Base-by-base conservation (phyloP, 1,140 invertebrate species). In the Ooceraea biroi region DNA sequence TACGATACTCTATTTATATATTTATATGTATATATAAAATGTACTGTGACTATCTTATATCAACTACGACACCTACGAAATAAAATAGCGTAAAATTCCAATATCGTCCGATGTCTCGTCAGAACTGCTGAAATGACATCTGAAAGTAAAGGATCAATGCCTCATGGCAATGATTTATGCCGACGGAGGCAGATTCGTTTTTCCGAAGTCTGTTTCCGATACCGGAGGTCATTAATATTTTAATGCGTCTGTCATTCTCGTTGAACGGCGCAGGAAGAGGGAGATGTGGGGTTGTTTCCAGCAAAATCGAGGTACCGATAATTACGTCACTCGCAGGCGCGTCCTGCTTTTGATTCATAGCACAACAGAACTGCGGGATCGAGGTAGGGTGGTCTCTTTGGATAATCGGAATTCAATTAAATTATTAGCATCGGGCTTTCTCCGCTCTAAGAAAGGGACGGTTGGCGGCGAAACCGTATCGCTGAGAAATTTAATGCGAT, bases 371-470 rank as follows among this genome's bases (percentile, higher is more conserved):
- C 89, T 84, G 85, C 58, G 89, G 48, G 90, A 87, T 83, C 83
- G 84, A 76, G 84, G 76, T 65, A 71, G 82, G 84, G 74, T 82
- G 77, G 68, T 65, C 86, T 91, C 92, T 92, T 93, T 88, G 90
- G 85, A 91, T 93, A 93, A 94, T 94, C 92, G 92, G 89, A 93
- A 94, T 94, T 93, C 93, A 94, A 94, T 94, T 93, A 94, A 93
- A 93, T 91, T 93, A 93, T 94, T 93, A 93, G 89, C 89, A 84
- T 90, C 73, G 27, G 60, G 60, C 52, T 77, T 82, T 55, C 66
- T 27, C 63, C 19, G 50, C 44, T 46, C 25, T 82, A 58, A 83
- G 83, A 68, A 86, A 82, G 77, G 87, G 58, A 57, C 72, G 71
- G 65, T 36, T 58, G 57, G 63, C 5, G 30, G 46, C 27, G 84